Conservation (phyloP, 1,140 invertebrate genomes). For the Zaprionus kolodkinae region DNA sequence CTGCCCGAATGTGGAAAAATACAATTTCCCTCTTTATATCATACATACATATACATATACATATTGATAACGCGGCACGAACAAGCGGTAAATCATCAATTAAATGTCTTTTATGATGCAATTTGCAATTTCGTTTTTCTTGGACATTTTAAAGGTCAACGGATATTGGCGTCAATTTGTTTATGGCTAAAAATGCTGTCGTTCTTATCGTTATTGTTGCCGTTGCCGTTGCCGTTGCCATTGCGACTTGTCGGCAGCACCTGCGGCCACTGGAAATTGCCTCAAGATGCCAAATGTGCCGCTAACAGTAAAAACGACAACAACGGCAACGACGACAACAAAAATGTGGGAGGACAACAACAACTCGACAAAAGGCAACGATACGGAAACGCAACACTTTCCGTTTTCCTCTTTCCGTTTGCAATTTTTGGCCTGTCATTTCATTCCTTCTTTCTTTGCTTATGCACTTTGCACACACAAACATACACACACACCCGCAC, state of each 20-base stretch:
- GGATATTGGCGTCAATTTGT: constrained; percentile 53
- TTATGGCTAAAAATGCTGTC: constrained; percentile 35
- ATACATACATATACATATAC: neutral
- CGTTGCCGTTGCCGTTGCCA: neutral
- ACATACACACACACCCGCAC: constrained; percentile 33
- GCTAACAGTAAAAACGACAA: constrained; percentile 11
- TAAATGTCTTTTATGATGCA: constrained; percentile 71
- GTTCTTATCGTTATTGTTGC: neutral
- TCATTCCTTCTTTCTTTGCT: constrained; percentile 21
- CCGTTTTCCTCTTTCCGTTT: constrained; percentile 66
- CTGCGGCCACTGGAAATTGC: constrained; percentile 50
- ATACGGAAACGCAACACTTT: constrained; percentile 76
- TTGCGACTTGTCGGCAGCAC: constrained; percentile 47
- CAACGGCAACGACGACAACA: constrained; percentile 17
- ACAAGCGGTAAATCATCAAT: constrained; percentile 69
- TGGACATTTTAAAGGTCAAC: constrained; percentile 37
- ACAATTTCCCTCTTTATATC: constrained; percentile 52
- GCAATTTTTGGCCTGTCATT: constrained; percentile 58
- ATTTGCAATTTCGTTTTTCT: constrained; percentile 44
- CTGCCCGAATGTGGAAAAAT: constrained; percentile 22
- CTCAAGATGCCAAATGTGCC: constrained; percentile 48
- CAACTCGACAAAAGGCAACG: constrained; percentile 13
- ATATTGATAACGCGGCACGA: constrained; percentile 62
- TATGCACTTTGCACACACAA: constrained; percentile 59
- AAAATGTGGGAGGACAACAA: neutral